Evolutionary conservation across 2,113 vertebrate genomes (phyloP).

Genomic region (Chaetorhynchus papuensis): DNA sequence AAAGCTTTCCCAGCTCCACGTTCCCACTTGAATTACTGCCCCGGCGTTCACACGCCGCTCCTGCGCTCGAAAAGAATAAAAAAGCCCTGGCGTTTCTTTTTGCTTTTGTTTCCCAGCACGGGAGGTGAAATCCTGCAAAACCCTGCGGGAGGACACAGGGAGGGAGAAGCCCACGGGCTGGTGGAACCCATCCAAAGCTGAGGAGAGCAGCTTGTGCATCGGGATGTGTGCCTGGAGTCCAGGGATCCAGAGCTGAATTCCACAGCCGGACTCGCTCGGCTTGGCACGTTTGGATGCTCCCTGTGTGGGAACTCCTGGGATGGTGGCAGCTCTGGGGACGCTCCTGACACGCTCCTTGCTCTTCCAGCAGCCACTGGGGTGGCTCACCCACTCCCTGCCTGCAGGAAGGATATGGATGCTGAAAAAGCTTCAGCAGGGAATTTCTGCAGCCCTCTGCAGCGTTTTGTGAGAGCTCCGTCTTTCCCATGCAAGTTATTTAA

Average conservation of each 20-base stretch:
- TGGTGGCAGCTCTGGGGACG: neutral
- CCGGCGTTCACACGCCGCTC: neutral
- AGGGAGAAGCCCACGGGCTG: neutral
- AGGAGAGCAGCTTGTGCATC: neutral
- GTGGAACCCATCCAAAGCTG: neutral
- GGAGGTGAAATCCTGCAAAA: neutral
- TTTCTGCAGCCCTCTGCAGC: too few relatives aligned
- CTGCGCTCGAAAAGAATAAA: neutral
- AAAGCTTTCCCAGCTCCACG: neutral
- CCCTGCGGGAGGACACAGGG: neutral
- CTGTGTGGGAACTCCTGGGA: neutral
- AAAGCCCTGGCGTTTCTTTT: neutral
- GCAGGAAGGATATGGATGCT: neutral
- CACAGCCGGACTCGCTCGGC: fast-evolving
- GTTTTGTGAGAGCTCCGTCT: too few relatives aligned
- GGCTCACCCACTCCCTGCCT: neutral
- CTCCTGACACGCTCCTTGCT: neutral
- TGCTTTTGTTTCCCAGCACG: neutral
- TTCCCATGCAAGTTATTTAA: too few relatives aligned
- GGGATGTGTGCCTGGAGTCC: neutral
- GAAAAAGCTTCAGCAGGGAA: too few relatives aligned
- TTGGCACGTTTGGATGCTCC: neutral
- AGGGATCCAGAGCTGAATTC: fast-evolving
- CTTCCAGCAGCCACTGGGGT: fast-evolving
- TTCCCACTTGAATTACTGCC: neutral